Conservation (phyloP, 2,113 vertebrate species). For the Sebastes fasciatus region DNA sequence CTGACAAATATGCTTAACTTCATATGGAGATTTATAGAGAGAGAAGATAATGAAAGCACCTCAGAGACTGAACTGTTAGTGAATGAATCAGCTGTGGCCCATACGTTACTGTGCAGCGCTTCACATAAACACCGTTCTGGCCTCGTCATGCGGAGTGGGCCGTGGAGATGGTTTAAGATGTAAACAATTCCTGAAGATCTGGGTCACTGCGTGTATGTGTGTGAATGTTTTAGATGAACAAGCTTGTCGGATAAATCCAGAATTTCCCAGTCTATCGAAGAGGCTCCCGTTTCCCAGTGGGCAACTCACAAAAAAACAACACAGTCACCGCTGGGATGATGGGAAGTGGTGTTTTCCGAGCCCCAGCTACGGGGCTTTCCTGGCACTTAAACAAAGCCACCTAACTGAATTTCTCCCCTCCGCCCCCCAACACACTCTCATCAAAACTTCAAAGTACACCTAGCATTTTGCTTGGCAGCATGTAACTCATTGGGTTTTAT, state of each 20-base stretch:
- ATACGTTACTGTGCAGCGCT: conserved; percentile 50
- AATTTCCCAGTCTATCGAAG: conserved; percentile 30
- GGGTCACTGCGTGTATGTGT: conserved; percentile 53
- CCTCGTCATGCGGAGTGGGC: conserved; percentile 45
- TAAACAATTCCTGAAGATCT: conserved; percentile 72
- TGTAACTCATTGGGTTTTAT: conserved; percentile 36
- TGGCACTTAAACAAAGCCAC: conserved; percentile 61
- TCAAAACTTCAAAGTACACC: conserved; percentile 57
- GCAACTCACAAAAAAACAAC: conserved; percentile 60
- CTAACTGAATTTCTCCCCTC: conserved; percentile 42
- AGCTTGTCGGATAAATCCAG: conserved; percentile 56
- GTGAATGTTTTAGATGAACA: conserved; percentile 20
- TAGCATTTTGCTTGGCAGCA: conserved; percentile 55
- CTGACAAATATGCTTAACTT: conserved; percentile 59
- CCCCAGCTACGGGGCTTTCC: conserved; percentile 24
- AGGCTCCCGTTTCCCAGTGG: conserved; percentile 54
- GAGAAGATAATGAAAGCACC: conserved; percentile 43
- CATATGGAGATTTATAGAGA: conserved; percentile 41
- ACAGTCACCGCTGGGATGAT: conserved; percentile 51
- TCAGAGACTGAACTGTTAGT: conserved; percentile 52
- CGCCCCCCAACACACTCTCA: background rate
- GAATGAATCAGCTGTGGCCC: conserved; percentile 70
- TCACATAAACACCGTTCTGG: conserved; percentile 71
- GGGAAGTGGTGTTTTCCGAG: conserved; percentile 55
- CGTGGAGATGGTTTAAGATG: conserved; percentile 62